Evolutionary conservation across 2,797 vertebrate species (phyloP).

Genomic region (Sebastes glaucus): DNA sequence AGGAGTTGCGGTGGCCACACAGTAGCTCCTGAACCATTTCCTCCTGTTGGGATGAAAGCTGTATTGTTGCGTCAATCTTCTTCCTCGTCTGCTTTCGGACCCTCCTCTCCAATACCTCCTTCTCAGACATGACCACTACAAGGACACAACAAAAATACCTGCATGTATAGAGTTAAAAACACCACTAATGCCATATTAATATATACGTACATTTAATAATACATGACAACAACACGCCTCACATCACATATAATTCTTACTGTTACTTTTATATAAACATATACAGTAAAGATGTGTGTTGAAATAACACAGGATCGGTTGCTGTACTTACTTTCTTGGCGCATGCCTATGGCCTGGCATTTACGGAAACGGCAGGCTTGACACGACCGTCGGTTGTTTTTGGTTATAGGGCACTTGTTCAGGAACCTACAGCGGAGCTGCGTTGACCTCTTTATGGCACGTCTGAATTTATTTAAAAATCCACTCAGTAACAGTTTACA

Average conservation of each 20-base stretch:
- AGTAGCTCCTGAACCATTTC: conserved; percentile 78
- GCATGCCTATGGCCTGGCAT: conserved; percentile 86
- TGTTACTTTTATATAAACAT: not conserved
- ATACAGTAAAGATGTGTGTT: not conserved
- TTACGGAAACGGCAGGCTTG: conserved; percentile 86
- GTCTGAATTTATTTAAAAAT: conserved; percentile 63
- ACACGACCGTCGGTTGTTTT: conserved; percentile 83
- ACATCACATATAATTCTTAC: not conserved
- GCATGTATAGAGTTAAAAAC: not conserved
- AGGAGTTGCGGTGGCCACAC: conserved; percentile 77
- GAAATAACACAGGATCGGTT: not conserved
- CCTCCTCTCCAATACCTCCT: conserved; percentile 80
- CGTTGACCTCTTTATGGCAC: conserved; percentile 79
- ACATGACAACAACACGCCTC: not conserved
- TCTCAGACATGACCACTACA: conserved; percentile 88
- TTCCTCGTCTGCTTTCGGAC: conserved; percentile 79
- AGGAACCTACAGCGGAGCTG: conserved; percentile 78
- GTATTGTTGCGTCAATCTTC: conserved; percentile 10
- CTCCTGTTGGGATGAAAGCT: conserved; percentile 77
- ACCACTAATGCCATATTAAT: not conserved
- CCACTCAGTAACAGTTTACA: conserved; percentile 12
- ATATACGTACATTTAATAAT: not conserved
- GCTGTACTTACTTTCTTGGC: conserved; percentile 81
- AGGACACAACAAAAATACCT: not conserved
- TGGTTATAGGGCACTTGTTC: conserved; percentile 83